phyloP scores from a whole-genome alignment of 2,113 vertebrate genomes.

The Benitochromis conjunctus region DNA sequence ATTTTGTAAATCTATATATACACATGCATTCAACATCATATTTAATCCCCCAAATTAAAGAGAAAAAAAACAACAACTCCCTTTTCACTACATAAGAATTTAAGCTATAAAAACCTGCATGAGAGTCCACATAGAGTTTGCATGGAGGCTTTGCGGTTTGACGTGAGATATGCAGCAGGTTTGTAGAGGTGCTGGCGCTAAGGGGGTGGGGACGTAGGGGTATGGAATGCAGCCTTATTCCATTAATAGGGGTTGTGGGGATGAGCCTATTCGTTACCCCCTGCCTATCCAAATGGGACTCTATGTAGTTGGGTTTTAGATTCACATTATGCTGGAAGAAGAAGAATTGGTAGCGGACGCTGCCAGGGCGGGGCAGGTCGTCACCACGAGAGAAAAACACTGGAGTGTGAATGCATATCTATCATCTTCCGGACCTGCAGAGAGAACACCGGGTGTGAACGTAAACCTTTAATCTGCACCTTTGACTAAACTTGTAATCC shows the following conservation, averaged over 20 bases:
- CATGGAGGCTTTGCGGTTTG: constrained; percentile 68
- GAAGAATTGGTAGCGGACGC: constrained; percentile 85
- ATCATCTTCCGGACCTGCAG: constrained; percentile 84
- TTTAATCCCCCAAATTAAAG: constrained; percentile 75
- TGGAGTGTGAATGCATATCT: constrained; percentile 93
- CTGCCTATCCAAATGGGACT: constrained; percentile 39
- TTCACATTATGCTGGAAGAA: constrained; percentile 79
- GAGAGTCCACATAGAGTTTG: constrained; percentile 81
- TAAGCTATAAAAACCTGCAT: constrained; percentile 95
- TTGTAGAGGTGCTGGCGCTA: constrained; percentile 73
- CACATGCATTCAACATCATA: constrained; percentile 96
- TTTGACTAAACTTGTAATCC: too few species aligned
- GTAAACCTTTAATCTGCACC: neutral
- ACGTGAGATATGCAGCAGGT: constrained; percentile 84
- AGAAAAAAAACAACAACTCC: constrained; percentile 78
- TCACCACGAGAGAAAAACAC: constrained; percentile 80
- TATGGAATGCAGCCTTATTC: constrained; percentile 70
- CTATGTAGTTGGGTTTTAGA: constrained; percentile 61
- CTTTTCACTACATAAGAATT: constrained; percentile 82
- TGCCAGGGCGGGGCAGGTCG: constrained; percentile 76
- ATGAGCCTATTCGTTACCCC: constrained; percentile 55
- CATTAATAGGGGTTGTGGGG: constrained; percentile 75
- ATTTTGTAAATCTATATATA: constrained; percentile 76
- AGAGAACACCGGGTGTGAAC: neutral
- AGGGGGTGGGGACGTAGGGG: neutral